Conservation (phyloP, 2,797 vertebrate species). For the Pseudochirops corinnae region DNA sequence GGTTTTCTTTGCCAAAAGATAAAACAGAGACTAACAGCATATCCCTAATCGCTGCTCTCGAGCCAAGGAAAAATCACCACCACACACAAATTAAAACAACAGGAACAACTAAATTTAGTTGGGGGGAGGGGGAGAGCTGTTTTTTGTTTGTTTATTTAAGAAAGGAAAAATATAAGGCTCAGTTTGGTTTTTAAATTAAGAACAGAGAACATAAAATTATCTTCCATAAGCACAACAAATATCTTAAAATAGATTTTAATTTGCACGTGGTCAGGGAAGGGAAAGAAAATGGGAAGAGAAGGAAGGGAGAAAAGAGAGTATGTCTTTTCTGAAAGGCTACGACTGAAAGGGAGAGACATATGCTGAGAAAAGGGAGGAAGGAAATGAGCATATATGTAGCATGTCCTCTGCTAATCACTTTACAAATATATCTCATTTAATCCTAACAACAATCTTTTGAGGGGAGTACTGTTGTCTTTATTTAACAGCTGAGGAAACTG, state of each 20-base stretch:
- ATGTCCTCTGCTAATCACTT: neutral
- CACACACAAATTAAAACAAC: neutral
- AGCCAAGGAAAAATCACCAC: neutral
- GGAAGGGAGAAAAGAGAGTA: neutral
- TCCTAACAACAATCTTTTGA: neutral
- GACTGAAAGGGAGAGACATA: neutral
- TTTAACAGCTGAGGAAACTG: neutral
- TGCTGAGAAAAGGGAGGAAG: neutral
- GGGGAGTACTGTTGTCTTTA: neutral
- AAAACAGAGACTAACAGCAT: slow-evolving; percentile 16
- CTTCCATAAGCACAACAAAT: slow-evolving; percentile 41
- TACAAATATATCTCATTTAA: neutral
- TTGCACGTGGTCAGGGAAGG: neutral
- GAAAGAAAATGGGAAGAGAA: neutral
- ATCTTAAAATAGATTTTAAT: neutral
- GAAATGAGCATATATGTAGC: neutral
- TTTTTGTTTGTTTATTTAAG: neutral
- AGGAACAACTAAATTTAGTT: neutral
- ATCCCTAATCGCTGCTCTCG: neutral
- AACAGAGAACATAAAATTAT: slow-evolving; percentile 47
- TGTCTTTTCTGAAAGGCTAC: neutral
- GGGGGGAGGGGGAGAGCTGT: neutral
- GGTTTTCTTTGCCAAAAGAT: slow-evolving; percentile 42
- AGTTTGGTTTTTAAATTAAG: slow-evolving; percentile 24
- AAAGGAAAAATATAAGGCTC: neutral